These are phyloP conservation scores for Phaethon lepturus DNA, from an alignment of 2,113 vertebrate species.

Conservation along the genomic window DNA sequence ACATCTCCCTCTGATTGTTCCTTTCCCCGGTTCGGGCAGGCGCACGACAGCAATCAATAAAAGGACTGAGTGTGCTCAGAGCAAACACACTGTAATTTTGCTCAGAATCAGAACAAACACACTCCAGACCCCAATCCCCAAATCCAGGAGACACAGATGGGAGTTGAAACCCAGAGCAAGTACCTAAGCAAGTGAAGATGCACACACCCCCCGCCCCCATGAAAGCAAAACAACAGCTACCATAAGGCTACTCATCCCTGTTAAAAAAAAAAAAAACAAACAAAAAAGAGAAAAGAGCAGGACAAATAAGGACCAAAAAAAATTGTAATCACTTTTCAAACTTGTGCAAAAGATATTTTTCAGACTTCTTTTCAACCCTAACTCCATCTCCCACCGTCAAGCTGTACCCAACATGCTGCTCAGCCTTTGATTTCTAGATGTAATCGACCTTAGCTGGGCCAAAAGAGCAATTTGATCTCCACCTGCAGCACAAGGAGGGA, in stretches of 20 bases:
- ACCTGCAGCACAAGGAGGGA: background rate
- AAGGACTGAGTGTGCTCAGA: background rate
- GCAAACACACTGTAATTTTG: background rate
- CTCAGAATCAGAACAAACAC: conserved; percentile 11
- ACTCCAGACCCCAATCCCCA: background rate
- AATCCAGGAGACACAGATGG: background rate
- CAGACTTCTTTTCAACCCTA: background rate
- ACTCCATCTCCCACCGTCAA: background rate
- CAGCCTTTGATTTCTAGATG: background rate
- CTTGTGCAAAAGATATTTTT: background rate
- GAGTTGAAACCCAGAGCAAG: background rate
- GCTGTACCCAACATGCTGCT: background rate
- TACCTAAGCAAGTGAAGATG: background rate
- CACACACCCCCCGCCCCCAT: no score
- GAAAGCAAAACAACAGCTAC: background rate
- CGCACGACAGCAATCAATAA: background rate
- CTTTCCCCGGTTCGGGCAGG: background rate
- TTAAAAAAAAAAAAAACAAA: background rate
- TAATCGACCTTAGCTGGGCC: accelerated
- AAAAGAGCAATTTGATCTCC: background rate
- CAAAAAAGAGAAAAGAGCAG: no score
- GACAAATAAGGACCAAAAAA: background rate
- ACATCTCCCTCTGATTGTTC: background rate
- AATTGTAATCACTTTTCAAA: background rate
- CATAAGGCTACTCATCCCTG: background rate